A percentile compares a stretch with the other conserved stretches of the same genome.
Conservation (phyloP, 2,113 vertebrate genomes). For the Epinephelus moara region DNA sequence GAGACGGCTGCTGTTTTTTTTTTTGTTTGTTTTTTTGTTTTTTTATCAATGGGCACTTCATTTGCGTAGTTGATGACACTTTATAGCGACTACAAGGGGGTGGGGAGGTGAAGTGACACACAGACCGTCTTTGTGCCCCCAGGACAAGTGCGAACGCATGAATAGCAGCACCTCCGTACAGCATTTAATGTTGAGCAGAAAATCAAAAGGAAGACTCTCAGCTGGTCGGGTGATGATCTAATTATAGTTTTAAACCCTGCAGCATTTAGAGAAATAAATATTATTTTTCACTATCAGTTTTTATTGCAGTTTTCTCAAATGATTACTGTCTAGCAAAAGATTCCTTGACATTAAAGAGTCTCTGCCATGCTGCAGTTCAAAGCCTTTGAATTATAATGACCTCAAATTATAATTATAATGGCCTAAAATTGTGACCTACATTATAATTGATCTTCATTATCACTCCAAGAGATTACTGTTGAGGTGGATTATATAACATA, state of each 20-base stretch:
- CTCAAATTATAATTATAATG: neutral
- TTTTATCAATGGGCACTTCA: slow-evolving; percentile 68
- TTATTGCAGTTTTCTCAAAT: neutral
- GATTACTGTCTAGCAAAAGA: no score
- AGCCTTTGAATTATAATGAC: slow-evolving; percentile 18
- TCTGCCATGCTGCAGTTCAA: slow-evolving; percentile 1
- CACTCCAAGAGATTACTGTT: neutral
- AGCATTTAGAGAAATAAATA: slow-evolving; percentile 19
- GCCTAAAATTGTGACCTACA: neutral
- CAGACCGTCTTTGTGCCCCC: slow-evolving; percentile 58
- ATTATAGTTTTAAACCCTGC: slow-evolving; percentile 14
- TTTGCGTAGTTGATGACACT: slow-evolving; percentile 73
- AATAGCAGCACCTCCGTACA: slow-evolving; percentile 4
- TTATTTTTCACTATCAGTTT: slow-evolving; percentile 14
- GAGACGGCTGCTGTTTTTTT: slow-evolving; percentile 17
- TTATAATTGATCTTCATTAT: slow-evolving; percentile 17
- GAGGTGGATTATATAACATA: neutral
- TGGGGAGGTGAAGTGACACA: slow-evolving; percentile 59
- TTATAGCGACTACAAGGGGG: slow-evolving; percentile 56
- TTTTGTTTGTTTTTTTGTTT: neutral
- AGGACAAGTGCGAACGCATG: slow-evolving; percentile 42
- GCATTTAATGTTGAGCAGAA: slow-evolving; percentile 27
- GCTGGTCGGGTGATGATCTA: neutral
- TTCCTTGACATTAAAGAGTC: neutral
- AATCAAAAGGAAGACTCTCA: slow-evolving; percentile 13